These are phyloP conservation scores for Cephus nigrinus DNA, from an alignment of 2,888 invertebrate genomes.

Conservation along the genomic window DNA sequence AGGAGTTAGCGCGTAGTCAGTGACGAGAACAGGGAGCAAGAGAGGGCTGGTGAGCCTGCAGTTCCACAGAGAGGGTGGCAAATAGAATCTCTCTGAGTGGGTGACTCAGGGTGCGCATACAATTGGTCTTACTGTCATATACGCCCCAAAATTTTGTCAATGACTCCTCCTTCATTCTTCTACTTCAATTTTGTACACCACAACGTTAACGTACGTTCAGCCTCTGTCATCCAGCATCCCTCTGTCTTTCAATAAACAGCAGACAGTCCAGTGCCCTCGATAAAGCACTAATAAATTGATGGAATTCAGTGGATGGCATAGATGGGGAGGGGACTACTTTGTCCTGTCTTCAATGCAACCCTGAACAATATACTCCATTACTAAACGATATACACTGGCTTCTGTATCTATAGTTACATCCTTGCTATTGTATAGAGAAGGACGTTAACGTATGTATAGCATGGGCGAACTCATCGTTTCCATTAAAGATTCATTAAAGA, in stretches of 20 bases:
- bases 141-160: background rate
- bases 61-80: background rate
- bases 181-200: background rate
- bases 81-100: conserved; percentile 20
- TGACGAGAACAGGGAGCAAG: background rate
- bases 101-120: conserved; percentile 42
- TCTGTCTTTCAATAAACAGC: background rate
- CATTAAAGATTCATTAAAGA: background rate
- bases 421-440: background rate
- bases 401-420: background rate
- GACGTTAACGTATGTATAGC: background rate
- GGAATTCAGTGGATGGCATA: conserved; percentile 15
- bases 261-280: conserved; percentile 30
- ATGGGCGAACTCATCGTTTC: background rate
- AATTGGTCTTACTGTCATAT: conserved; percentile 26
- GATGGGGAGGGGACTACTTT: background rate
- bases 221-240: background rate
- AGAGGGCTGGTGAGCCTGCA: background rate
- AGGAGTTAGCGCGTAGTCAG: background rate
- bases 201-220: background rate
- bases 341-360: background rate
- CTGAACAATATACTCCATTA: background rate
- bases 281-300: conserved; percentile 37
- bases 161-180: background rate
- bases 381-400: background rate